Base-by-base conservation (phyloP, 37 sponge, comb jelly and placozoan genomes). In the Diacarnus erythraeanus region DNA sequence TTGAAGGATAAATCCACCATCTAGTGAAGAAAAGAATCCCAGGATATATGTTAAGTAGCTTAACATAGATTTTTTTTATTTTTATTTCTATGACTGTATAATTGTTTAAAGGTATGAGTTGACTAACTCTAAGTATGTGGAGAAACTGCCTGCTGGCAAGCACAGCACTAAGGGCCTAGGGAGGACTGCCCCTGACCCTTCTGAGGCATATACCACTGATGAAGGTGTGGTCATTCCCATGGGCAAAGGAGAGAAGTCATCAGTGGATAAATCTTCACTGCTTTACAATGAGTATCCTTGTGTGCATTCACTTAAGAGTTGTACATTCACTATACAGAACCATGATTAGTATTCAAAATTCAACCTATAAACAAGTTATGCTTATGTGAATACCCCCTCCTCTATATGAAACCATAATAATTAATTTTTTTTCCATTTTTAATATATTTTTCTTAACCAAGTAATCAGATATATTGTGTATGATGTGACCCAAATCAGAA, bases 151-250 rank as follows among this genome's bases (percentile, higher is more conserved):
- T 26, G 38, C 69, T 42, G 99, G 97, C 27, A 96, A 94, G 75
- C 99, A 96, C 91, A 98, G 99, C 77, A 96, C 97, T 38, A 98
- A 94, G 71, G 99, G 98, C 71, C 3, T 87, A 59, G 97, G 97
- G 23, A 41, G 87, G 56, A 97, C 90, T 0, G 64, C 64, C 3
- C 97, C 97, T n/a, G 90, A 91, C 42, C 88, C 95, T 18, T 20
- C 75, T 1, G 89, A 68, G 0, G 39, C 60, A 30, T 25, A 59
- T 29, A 78, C 71, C 25, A 75, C 58, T 23, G 80, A 81, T 0
- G 47, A 75, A 27, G 94, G 94, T n/a, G 80, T 86, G 10, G 71
- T 88, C 31, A 77, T 97, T 2, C 97, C 97, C 37, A 85, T 79
- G 82, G 97, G 97, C 23, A 74, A 77, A 27, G 88, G 80, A 10